These are phyloP conservation scores for Mastomys coucha DNA, from an alignment of 2,113 vertebrate genomes.

Conservation along the genomic window DNA sequence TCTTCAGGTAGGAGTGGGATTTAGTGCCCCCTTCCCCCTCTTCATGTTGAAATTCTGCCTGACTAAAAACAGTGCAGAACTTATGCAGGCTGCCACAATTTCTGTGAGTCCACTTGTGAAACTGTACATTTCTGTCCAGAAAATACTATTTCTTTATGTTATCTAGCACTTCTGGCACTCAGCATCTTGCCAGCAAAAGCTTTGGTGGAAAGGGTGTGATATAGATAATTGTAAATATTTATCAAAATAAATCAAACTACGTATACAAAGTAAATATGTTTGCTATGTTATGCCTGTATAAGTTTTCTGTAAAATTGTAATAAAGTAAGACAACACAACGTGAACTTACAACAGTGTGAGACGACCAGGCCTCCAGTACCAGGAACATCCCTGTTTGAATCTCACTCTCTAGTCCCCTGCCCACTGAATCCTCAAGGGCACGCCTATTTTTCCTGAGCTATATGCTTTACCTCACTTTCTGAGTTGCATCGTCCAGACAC, in stretches of 20 bases:
- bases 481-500: too few relatives aligned
- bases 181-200: not conserved
- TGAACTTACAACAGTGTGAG: conserved; percentile 7
- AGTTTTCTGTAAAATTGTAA: not conserved
- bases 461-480: too few relatives aligned
- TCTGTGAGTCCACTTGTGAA: not conserved
- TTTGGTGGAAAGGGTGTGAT: not conserved
- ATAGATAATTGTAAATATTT: not conserved
- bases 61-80: not conserved
- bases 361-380: too few relatives aligned
- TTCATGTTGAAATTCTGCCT: not conserved
- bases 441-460: too few relatives aligned
- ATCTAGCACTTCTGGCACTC: not conserved
- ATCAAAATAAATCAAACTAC: not conserved
- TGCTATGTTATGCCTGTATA: not conserved
- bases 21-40: not conserved
- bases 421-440: too few relatives aligned
- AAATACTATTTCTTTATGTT: not conserved
- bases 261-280: not conserved
- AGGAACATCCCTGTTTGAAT: too few relatives aligned
- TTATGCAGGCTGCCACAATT: not conserved
- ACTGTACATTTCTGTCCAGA: not conserved
- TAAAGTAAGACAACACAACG: not conserved
- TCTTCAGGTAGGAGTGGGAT: not conserved
- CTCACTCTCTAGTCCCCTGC: accelerated